Base-by-base conservation (phyloP, 2,797 vertebrate species). In the Microtus californicus region DNA sequence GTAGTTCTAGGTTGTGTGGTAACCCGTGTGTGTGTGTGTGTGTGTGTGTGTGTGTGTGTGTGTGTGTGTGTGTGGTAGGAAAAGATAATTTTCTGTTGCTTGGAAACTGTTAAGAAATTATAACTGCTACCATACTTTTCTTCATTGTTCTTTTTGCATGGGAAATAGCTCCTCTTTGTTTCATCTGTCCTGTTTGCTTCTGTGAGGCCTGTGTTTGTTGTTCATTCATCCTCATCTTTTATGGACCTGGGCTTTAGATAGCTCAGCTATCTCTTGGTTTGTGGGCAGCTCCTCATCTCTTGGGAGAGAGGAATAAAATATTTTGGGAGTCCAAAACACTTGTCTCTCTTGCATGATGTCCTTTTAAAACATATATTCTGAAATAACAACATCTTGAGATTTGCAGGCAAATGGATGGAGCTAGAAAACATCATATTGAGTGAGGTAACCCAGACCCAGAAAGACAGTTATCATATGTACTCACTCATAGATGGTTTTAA, bases 261-360 rank as follows among this genome's bases (percentile, higher is more conserved):
- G 15, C 8, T 21, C 43, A 87, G 69, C 37, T 67, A 12, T 45
- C 69, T 15, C 90, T 88, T 90, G 86, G 77, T 87, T 95, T 45
- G 3, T 40, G 37, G 91, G 27, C 89, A 76, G 43, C 77, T 93
- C 8, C 12, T 74, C 25, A 83, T 92, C 85, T n/a, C 77, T 83
- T 69, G 92, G 94, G 80, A 81, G 87, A 74, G 92, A 82, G 86
- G 93, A 94, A 71, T 87, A 80, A 92, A 92, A 31, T 71, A 54
- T 93, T 96, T 96, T 5, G 78, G 91, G 56, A 59, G 21, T 59
- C 56, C 56, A 59, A 59, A 59, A 23, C 56, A 95, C 93, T 54
- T 56, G 5, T 67, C 31, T 77, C 65, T 29, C 51, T 63, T 90
- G 92, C 48, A 23, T 89, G 88, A 93, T 88, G 31, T 61, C 21